Evolutionary conservation across 2,888 invertebrate species (phyloP).

Genomic region (Pyrocoelia pectoralis): DNA sequence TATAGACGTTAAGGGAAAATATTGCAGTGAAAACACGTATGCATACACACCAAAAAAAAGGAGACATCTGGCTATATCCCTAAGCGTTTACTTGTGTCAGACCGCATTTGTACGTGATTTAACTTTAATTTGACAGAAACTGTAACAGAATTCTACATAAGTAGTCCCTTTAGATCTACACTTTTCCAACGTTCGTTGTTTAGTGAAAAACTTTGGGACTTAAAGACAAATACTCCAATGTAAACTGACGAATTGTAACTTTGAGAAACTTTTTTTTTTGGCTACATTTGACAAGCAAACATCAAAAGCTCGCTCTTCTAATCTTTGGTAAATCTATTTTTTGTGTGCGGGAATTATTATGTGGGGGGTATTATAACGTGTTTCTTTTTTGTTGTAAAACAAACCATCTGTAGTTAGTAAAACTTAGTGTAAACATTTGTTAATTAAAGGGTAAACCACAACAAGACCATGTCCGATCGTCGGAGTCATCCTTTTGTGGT

Average conservation of each 20-base stretch:
- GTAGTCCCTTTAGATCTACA: conserved; percentile 25
- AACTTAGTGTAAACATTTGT: conserved; percentile 39
- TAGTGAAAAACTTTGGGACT: conserved; percentile 20
- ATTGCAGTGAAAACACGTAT: conserved; percentile 11
- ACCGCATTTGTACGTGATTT: conserved; percentile 25
- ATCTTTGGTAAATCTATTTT: no score
- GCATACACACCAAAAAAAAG: neutral
- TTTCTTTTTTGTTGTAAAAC: no score
- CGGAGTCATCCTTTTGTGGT: neutral
- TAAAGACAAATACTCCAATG: conserved; percentile 16
- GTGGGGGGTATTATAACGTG: neutral
- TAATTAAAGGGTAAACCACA: conserved; percentile 45
- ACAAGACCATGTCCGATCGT: conserved; percentile 29
- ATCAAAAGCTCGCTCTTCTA: neutral
- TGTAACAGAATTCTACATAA: conserved; percentile 30
- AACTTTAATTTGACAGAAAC: conserved; percentile 31
- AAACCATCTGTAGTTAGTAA: no score
- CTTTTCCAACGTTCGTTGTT: conserved; percentile 6
- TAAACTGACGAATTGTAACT: conserved; percentile 18
- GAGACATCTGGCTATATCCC: conserved; percentile 20
- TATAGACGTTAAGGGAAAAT: conserved; percentile 6
- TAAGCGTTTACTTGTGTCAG: conserved; percentile 19
- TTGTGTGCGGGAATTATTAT: no score
- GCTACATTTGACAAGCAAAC: conserved; percentile 5
- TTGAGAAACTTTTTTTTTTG: conserved; percentile 14